Base-by-base conservation (phyloP, 2,797 vertebrate genomes). In the Ciconia nigra region DNA sequence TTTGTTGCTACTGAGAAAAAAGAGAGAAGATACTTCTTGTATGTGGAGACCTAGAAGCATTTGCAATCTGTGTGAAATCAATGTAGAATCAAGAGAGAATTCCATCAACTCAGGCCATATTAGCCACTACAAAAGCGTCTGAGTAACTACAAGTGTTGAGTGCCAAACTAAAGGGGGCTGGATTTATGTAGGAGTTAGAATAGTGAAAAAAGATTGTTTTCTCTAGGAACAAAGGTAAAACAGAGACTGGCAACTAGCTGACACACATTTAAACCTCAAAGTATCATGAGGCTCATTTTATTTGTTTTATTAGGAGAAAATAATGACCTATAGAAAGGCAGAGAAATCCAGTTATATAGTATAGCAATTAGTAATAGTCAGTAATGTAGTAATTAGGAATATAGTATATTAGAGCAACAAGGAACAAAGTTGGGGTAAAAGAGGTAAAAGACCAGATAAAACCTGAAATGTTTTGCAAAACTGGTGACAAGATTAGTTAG, bases 301-400 rank as follows among this genome's bases (percentile, higher is more conserved):
- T 85, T 95, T 94, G 58, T 61, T 95, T 83, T 87, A 70, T 69
- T 70, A 73, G 55, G 15, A 80, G 74, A 87, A 90, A 91, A 87
- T 70, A 69, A 70, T 71, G 67, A 77, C 74, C 86, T 94, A 70
- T 17, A 94, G 94, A 95, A 76, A 86, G 57, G 41, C 39, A 80
- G 52, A 95, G 55, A 82, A 87, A 66, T 81, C 16, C 14, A 58
- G 41, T 93, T 88, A 86, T 28, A 42, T 90, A 90, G 94, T 65
- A 51, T 1, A 81, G 80, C 57, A 95, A 77, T 82, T 87, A 88
- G 37, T 65, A 87, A 33, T 44, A 79, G 11, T 42, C 73, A 92
- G 59, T 73, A 70, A 62, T 35, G 42, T 37, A 57, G 28, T 83
- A 76, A 82, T 90, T 92, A 82, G 57, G 4, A 61, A 67, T 39